A percentile compares a stretch with the other conserved stretches of the same genome.
Conservation (phyloP, 1,140 invertebrate genomes). For the Drosophila asahinai region DNA sequence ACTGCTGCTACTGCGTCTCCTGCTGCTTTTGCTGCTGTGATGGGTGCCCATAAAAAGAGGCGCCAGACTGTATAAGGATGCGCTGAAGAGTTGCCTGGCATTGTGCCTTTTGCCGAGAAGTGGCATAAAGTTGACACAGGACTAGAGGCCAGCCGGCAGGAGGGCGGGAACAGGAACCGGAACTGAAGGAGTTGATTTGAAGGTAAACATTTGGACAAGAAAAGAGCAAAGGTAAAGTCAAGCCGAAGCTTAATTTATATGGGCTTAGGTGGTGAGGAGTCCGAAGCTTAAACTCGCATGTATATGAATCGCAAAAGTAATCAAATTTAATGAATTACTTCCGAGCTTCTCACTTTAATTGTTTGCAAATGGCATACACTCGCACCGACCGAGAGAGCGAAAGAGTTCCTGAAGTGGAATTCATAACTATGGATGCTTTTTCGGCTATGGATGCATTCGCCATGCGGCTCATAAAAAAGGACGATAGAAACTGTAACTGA, state of each 20-base stretch:
- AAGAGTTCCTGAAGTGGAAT: slow-evolving; percentile 2
- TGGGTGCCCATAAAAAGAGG: slow-evolving; percentile 75
- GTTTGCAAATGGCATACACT: slow-evolving; percentile 23
- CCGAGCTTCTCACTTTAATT: slow-evolving; percentile 18
- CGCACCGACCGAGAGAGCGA: too few relatives aligned
- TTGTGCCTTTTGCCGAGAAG: slow-evolving; percentile 73
- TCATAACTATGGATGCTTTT: slow-evolving; percentile 16
- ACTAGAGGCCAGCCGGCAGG: slow-evolving; percentile 33
- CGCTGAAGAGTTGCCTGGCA: slow-evolving; percentile 60
- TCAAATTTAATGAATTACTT: slow-evolving; percentile 28
- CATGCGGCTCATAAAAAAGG: slow-evolving; percentile 35
- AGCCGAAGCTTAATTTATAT: slow-evolving; percentile 43
- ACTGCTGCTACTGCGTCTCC: slow-evolving; percentile 28
- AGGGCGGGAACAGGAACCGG: background rate
- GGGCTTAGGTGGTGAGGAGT: slow-evolving; percentile 20
- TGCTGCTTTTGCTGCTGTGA: slow-evolving; percentile 34
- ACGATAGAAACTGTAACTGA: slow-evolving; percentile 33
- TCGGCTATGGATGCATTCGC: slow-evolving; percentile 17
- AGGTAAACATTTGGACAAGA: slow-evolving; percentile 73
- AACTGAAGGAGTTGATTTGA: slow-evolving; percentile 72
- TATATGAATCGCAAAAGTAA: slow-evolving; percentile 17
- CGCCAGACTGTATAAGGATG: slow-evolving; percentile 76
- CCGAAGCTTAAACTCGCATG: slow-evolving; percentile 4
- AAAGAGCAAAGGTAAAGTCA: slow-evolving; percentile 68
- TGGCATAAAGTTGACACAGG: slow-evolving; percentile 77